Evolutionary conservation across 2,113 vertebrate species (phyloP).

Genomic region (Passer montanus): DNA sequence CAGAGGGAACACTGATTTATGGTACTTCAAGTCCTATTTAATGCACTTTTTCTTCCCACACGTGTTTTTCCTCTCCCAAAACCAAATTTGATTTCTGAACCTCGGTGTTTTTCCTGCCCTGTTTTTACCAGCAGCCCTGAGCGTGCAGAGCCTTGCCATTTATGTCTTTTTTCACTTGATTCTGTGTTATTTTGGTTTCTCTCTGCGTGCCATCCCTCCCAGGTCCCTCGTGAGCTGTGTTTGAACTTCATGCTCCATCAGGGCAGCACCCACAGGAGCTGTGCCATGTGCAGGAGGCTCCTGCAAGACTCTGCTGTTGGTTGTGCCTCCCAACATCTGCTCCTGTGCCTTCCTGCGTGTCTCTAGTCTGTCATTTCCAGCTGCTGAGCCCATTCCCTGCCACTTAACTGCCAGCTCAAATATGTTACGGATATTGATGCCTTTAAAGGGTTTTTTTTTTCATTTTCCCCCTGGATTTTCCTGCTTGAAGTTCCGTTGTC

Average conservation of each 20-base stretch:
- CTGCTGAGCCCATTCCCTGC: conserved; percentile 48
- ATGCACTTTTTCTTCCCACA: not conserved
- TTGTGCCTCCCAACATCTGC: conserved; percentile 43
- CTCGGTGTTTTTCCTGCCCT: fast-evolving
- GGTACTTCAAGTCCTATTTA: not conserved
- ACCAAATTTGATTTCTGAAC: fast-evolving
- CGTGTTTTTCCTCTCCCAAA: not conserved
- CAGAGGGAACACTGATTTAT: not conserved
- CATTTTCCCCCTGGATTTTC: not conserved
- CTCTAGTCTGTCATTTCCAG: conserved; percentile 53
- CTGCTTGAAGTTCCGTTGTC: not conserved
- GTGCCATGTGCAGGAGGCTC: conserved; percentile 11
- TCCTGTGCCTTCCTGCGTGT: conserved; percentile 23
- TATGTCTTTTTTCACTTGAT: not conserved
- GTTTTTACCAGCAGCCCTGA: not conserved
- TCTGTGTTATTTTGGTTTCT: not conserved
- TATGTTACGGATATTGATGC: not conserved
- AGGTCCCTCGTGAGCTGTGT: not conserved
- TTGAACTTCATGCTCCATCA: conserved; percentile 30
- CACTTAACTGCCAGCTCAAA: conserved; percentile 55
- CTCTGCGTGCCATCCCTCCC: not conserved
- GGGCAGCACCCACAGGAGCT: conserved; percentile 14
- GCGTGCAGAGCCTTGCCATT: not conserved
- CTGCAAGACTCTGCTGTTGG: conserved; percentile 1
- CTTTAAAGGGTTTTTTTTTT: not conserved